Base-by-base conservation (phyloP, 2,797 vertebrate genomes). In the Heterohyrax brucei region DNA sequence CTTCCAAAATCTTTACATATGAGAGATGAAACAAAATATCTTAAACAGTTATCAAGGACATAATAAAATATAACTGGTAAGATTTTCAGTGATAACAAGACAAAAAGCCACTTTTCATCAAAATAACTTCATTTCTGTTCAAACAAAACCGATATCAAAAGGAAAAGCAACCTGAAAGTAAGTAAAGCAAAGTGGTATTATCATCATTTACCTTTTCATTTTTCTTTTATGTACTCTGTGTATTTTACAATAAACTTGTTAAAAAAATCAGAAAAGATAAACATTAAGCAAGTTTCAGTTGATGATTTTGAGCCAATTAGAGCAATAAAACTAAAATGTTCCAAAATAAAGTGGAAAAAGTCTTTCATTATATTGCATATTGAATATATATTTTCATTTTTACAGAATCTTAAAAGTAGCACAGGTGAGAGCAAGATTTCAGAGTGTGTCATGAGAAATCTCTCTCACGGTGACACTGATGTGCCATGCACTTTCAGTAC, bases 301-400 rank as follows among this genome's bases (percentile, higher is more conserved):
- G 44, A 75, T 50, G 44, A 2, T 82, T 95, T 90, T 28, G 16
- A 82, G 7, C 3, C 91, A 90, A 39, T 4, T 39, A 64, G 46
- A 73, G 10, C 91, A 80, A 79, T 8, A 53, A 53, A 50, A 73
- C 7, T 68, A 87, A 92, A 85, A 64, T n/a, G 18, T 22, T 22
- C 24, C 9, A 48, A 2, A 70, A 59, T 39, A 79, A 78, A 59
- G 62, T 72, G 28, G 46, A 18, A 72, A 61, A 70, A 59, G 84
- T 1, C 7, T 81, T 94, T 73, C 26, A 64, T 91, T 61, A 46
- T 5, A 59, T 7, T 33, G 7, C 3, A 56, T 79, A 64, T 28
- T 75, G 33, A 79, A 82, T 80, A 59, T 5, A 5, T 16, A 44
- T 56, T 97, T 13, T 88, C 24, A 48, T 18, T 86, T 95, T 94